Conservation (phyloP, 2,113 vertebrate genomes). For the Lophura nycthemera region DNA sequence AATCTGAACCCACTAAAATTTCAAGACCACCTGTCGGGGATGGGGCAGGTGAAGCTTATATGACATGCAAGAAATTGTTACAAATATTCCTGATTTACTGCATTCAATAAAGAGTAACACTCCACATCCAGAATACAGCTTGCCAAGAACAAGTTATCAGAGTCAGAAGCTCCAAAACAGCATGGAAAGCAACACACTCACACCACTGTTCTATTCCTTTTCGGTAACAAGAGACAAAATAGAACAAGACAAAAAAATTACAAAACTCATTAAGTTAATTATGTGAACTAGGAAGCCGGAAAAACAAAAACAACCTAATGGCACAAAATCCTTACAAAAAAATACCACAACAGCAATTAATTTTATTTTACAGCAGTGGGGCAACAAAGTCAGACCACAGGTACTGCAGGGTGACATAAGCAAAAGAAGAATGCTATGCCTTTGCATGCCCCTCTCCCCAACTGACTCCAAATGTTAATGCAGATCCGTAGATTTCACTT, state of each 20-base stretch:
- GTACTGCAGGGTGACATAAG: background rate
- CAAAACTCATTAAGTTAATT: background rate
- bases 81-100: background rate
- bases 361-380: constrained; percentile 20
- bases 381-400: constrained; percentile 17
- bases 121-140: background rate
- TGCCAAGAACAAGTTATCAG: background rate
- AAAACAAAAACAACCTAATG: background rate
- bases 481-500: background rate
- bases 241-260: background rate
- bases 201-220: background rate
- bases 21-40: background rate
- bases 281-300: background rate
- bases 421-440: background rate
- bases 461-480: background rate
- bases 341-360: constrained; percentile 7
- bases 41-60: background rate
- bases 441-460: background rate
- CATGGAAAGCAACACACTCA: background rate
- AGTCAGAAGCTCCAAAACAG: background rate
- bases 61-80: background rate
- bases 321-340: constrained; percentile 7
- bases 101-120: background rate
- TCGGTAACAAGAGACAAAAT: background rate
- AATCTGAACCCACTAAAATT: background rate